These are phyloP conservation scores for Brachionus sp. DNA, from an alignment of 1,140 invertebrate species.

Conservation along the genomic window DNA sequence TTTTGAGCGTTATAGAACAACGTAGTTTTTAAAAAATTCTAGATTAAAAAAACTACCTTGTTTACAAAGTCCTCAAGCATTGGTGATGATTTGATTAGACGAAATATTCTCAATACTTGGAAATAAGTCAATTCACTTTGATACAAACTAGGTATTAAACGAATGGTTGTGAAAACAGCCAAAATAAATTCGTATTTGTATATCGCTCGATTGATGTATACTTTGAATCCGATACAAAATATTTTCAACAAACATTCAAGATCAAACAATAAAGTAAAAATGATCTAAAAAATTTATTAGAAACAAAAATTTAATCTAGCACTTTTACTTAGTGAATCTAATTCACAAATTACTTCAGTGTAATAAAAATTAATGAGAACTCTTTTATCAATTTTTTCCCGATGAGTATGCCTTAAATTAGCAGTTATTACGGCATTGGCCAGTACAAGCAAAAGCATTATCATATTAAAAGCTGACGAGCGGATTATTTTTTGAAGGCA, in stretches of 20 bases:
- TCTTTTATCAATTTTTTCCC: constrained; percentile 61
- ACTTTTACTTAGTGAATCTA: too few relatives aligned
- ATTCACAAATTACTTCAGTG: constrained; percentile 70
- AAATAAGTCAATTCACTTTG: constrained; percentile 87
- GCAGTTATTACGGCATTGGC: constrained; percentile 92
- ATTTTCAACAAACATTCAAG: constrained; percentile 95
- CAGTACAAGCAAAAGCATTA: constrained; percentile 88
- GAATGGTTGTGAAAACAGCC: constrained; percentile 87
- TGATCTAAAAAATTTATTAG: constrained; percentile 64
- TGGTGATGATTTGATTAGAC: constrained; percentile 96
- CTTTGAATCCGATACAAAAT: constrained; percentile 88
- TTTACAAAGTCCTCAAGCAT: constrained; percentile 98
- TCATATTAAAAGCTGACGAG: constrained; percentile 77
- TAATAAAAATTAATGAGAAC: constrained; percentile 76
- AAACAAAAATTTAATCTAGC: too few relatives aligned
- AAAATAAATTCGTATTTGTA: constrained; percentile 96
- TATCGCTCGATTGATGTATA: constrained; percentile 90
- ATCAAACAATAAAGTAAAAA: constrained; percentile 88
- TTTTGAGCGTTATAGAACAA: too few relatives aligned
- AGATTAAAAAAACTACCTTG: constrained; percentile 64
- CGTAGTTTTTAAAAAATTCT: too few relatives aligned
- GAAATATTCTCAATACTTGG: constrained; percentile 85
- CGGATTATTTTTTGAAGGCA: constrained; percentile 67
- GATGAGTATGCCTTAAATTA: constrained; percentile 91
- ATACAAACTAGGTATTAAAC: constrained; percentile 85